Evolutionary conservation across 2,113 vertebrate genomes (phyloP).

Genomic region (Heteronetta atricapilla): DNA sequence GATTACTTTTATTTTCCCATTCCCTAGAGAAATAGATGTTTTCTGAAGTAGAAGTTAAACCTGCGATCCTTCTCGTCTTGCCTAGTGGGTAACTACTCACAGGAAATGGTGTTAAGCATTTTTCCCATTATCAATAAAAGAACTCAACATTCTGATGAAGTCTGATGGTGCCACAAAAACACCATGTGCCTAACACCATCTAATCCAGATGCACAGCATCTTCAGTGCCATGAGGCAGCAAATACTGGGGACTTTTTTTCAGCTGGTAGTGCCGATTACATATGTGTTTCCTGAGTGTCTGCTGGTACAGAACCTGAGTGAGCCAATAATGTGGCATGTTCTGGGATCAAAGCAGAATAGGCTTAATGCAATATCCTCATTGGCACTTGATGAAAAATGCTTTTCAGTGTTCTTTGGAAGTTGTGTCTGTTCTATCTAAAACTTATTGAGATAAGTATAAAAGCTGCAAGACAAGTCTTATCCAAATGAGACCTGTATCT

Average conservation of each 20-base stretch:
- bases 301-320: background rate
- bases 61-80: background rate
- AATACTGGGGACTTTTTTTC: background rate
- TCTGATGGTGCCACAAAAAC: background rate
- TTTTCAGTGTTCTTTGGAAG: background rate
- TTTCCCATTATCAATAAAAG: background rate
- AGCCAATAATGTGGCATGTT: background rate
- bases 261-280: background rate
- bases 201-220: background rate
- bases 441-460: background rate
- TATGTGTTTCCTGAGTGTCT: background rate
- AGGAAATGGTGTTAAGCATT: background rate
- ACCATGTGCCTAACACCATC: background rate
- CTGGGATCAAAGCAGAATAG: background rate
- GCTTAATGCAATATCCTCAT: background rate
- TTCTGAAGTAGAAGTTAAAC: background rate
- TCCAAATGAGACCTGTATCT: background rate
- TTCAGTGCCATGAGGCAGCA: constrained; percentile 20
- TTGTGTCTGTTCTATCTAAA: background rate
- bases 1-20: background rate
- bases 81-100: background rate
- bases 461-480: background rate
- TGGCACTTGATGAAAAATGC: background rate
- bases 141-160: background rate
- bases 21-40: background rate